These are phyloP conservation scores for Syngnathus floridae DNA, from an alignment of 2,113 vertebrate genomes.

Conservation along the genomic window DNA sequence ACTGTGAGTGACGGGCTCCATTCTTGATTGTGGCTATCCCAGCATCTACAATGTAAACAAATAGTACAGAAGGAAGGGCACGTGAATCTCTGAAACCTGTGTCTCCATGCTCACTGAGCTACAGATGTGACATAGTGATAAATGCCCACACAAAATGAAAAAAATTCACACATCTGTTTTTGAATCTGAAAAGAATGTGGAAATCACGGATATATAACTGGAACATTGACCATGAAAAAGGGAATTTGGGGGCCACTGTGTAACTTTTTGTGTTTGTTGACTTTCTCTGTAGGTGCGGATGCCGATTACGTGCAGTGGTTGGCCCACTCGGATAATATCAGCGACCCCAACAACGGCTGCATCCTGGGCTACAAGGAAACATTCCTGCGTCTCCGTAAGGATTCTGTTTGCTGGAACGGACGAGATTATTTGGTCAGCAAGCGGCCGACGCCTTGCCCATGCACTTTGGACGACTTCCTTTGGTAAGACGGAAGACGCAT, in stretches of 20 bases:
- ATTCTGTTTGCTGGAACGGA: conserved; percentile 86
- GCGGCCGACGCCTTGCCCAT: conserved; percentile 75
- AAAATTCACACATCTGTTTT: no score
- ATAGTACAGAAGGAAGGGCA: no score
- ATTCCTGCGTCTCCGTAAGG: conserved; percentile 83
- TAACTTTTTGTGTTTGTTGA: background rate
- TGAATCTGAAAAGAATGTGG: no score
- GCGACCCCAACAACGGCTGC: conserved; percentile 83
- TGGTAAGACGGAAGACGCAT: conserved; percentile 69
- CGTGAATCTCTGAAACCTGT: no score
- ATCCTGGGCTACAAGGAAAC: conserved; percentile 89
- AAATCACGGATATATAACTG: no score
- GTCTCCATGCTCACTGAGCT: no score
- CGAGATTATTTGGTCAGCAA: conserved; percentile 77
- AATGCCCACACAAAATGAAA: no score
- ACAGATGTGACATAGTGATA: no score
- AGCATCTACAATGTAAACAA: no score
- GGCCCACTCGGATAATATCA: conserved; percentile 86
- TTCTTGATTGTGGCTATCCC: no score
- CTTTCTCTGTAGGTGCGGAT: conserved; percentile 66
- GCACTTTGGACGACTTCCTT: conserved; percentile 87
- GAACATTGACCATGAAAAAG: background rate
- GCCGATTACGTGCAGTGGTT: conserved; percentile 87
- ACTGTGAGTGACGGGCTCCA: conserved; percentile 70
- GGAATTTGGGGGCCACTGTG: background rate